These are phyloP conservation scores for Zygaena filipendulae DNA, from an alignment of 2,888 invertebrate species.

Conservation along the genomic window DNA sequence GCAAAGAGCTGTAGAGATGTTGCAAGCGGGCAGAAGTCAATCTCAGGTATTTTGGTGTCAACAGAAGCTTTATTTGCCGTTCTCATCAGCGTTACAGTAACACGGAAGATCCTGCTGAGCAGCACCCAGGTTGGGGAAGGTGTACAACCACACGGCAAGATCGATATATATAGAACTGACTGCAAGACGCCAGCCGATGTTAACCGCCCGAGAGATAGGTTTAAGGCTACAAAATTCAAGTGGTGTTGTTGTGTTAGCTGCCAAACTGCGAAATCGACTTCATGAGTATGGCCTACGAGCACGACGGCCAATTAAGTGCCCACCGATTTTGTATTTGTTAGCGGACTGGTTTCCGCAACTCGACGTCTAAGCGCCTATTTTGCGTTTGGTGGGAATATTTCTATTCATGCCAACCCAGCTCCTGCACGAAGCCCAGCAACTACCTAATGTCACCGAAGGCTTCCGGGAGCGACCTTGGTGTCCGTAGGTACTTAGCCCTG, in stretches of 20 bases:
- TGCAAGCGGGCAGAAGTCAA: conserved; percentile 1
- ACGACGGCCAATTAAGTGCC: conserved; percentile 2
- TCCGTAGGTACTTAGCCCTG: too few relatives aligned
- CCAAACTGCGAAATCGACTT: conserved; percentile 4
- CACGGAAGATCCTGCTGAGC: conserved; percentile 3
- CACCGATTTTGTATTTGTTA: conserved; percentile 43
- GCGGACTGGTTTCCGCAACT: too few relatives aligned
- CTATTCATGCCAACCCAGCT: too few relatives aligned
- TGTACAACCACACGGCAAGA: conserved; percentile 1
- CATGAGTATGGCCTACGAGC: conserved; percentile 5
- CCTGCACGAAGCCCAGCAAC: too few relatives aligned
- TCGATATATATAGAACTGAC: conserved; percentile 4
- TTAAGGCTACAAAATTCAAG: conserved; percentile 7
- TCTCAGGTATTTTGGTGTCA: not conserved
- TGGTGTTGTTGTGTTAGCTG: conserved; percentile 6
- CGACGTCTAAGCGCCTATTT: too few relatives aligned
- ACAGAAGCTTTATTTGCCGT: not conserved
- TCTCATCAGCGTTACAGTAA: conserved; percentile 1
- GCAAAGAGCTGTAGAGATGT: conserved; percentile 1
- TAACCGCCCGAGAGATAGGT: conserved; percentile 9
- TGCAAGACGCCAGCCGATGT: conserved; percentile 8
- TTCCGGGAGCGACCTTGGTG: too few relatives aligned
- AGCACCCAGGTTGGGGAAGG: conserved; percentile 2
- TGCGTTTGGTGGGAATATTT: too few relatives aligned
- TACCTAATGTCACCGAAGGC: too few relatives aligned